These are phyloP conservation scores for Cyanoramphus novaezelandiae DNA, from an alignment of 2,113 vertebrate species.

Conservation along the genomic window DNA sequence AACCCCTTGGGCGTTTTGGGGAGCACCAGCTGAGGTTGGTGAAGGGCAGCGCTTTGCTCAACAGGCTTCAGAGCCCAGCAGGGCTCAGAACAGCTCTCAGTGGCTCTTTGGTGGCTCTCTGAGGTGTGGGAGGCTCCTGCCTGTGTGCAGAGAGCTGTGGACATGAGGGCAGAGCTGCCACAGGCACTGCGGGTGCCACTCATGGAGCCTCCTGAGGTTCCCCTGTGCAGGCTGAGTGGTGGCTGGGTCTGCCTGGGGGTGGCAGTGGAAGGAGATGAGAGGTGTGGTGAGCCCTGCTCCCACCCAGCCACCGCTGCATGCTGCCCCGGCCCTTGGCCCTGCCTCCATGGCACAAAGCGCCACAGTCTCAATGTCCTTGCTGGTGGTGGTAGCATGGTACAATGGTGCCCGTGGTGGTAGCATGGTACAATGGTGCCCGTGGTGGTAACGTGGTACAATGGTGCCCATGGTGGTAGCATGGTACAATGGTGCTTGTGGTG, in stretches of 20 bases:
- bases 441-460: too few relatives aligned
- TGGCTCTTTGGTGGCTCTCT: background rate
- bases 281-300: fast-evolving
- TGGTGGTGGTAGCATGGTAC: background rate
- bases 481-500: too few relatives aligned
- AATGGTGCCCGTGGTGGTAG: too few relatives aligned
- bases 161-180: background rate
- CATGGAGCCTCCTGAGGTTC: background rate
- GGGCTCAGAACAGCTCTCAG: background rate
- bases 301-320: fast-evolving
- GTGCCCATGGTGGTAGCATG: too few relatives aligned
- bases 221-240: fast-evolving
- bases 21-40: background rate
- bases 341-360: background rate
- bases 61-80: background rate
- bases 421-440: too few relatives aligned
- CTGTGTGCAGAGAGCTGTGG: background rate
- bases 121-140: background rate
- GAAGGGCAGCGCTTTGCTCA: fast-evolving
- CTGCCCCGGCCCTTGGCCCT: background rate
- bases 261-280: background rate
- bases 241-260: background rate
- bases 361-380: background rate
- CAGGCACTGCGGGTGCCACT: background rate
- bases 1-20: fast-evolving